Evolutionary conservation across 2,888 invertebrate species (phyloP).

Genomic region (Phortica okadai): DNA sequence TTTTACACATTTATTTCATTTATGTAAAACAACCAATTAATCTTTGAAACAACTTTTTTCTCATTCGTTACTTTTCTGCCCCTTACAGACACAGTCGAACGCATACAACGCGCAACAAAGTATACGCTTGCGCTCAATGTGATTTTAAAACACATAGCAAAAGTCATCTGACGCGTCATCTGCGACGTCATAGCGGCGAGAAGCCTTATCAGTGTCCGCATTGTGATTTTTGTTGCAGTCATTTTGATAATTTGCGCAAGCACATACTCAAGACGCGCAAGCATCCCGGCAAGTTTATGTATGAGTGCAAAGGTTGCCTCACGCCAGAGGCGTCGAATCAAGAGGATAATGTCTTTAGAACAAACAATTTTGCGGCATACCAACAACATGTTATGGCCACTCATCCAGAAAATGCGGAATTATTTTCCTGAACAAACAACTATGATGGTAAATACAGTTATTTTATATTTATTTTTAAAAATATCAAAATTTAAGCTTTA

Average conservation of each 20-base stretch:
- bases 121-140: constrained; percentile 83
- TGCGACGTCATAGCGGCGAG: constrained; percentile 84
- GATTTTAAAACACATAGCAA: constrained; percentile 82
- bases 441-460: too few species aligned
- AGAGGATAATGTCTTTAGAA: constrained; percentile 55
- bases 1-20: background rate
- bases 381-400: constrained; percentile 59
- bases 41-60: constrained; percentile 1
- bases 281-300: constrained; percentile 87
- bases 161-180: constrained; percentile 87
- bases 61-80: constrained; percentile 2
- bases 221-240: constrained; percentile 87
- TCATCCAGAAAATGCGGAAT: background rate
- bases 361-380: constrained; percentile 71
- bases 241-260: constrained; percentile 90
- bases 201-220: constrained; percentile 92
- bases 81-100: constrained; percentile 66
- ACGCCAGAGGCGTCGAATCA: constrained; percentile 31
- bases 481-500: too few species aligned
- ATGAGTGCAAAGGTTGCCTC: constrained; percentile 85
- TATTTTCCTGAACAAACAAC: too few species aligned
- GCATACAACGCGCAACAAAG: constrained; percentile 76
- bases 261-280: constrained; percentile 88
- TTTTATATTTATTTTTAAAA: too few species aligned
- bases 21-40: constrained; percentile 67